Percentiles rank a stretch among this genome's conserved stretches.
Conservation (phyloP, 2,888 invertebrate genomes). For the Bimastos eiseni region DNA sequence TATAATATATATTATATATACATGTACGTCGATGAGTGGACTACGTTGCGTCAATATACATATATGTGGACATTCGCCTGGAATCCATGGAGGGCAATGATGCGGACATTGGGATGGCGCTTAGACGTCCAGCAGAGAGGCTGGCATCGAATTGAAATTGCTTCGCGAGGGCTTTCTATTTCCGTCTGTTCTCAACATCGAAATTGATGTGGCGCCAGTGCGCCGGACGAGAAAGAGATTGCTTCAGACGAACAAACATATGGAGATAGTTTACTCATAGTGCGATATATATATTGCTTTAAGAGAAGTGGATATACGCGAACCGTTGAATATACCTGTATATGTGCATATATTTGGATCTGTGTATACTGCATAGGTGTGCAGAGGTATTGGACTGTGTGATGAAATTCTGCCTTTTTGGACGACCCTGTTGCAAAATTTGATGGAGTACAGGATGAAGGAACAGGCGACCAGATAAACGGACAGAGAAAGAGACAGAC, state of each 20-base stretch:
- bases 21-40: no score
- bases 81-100: not conserved
- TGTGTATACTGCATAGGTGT: no score
- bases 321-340: no score
- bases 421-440: no score
- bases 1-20: no score
- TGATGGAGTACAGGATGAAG: not conserved
- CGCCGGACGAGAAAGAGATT: not conserved
- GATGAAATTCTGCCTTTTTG: no score
- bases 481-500: not conserved
- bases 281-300: not conserved
- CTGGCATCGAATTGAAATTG: not conserved
- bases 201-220: not conserved
- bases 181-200: slow-evolving; percentile 13
- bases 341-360: no score
- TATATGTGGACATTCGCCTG: not conserved
- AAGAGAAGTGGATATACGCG: no score
- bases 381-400: no score
- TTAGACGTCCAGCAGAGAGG: not conserved
- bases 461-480: not conserved
- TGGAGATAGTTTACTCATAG: not conserved
- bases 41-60: no score
- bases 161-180: not conserved
- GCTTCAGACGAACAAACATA: not conserved
- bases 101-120: not conserved